Percentiles rank a stretch among this genome's conserved stretches.
phyloP scores from a whole-genome alignment of 2,113 vertebrate genomes.

The Nansenia antarctica region DNA sequence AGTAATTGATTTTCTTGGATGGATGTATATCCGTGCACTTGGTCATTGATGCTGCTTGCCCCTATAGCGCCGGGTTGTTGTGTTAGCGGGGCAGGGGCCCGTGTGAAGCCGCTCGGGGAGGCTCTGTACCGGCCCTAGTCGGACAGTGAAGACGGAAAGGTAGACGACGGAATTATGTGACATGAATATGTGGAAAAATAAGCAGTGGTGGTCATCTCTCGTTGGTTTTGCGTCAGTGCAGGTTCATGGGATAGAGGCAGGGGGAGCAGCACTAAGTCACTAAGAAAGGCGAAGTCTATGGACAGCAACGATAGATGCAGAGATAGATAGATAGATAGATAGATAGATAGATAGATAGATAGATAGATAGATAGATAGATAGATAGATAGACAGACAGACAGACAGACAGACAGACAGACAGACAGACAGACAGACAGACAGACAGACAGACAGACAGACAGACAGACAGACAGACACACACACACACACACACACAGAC shows the following conservation, averaged over 20 bases:
- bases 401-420: no score
- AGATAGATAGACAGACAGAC: no score
- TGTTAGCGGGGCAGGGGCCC: constrained; percentile 48
- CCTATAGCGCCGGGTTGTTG: constrained; percentile 60
- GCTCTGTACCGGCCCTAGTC: constrained; percentile 34
- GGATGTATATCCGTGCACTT: constrained; percentile 53
- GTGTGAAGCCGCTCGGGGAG: constrained; percentile 39
- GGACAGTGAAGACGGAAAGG: constrained; percentile 55
- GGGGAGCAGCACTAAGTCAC: constrained; percentile 14
- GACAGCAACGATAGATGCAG: constrained; percentile 56
- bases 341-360: not conserved
- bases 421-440: no score
- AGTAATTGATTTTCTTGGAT: constrained; percentile 60
- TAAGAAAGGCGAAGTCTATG: constrained; percentile 38
- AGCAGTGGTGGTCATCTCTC: constrained; percentile 67
- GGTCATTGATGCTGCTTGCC: constrained; percentile 56
- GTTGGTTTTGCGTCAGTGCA: constrained; percentile 67
- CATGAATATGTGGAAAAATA: constrained; percentile 66
- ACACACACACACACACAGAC: no score
- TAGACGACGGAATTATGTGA: constrained; percentile 73
- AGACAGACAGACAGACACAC: no score
- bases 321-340: not conserved
- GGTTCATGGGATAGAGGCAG: constrained; percentile 19
- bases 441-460: no score
- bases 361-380: not conserved